These are phyloP conservation scores for Manis javanica DNA, from an alignment of 2,797 vertebrate species.

Conservation along the genomic window DNA sequence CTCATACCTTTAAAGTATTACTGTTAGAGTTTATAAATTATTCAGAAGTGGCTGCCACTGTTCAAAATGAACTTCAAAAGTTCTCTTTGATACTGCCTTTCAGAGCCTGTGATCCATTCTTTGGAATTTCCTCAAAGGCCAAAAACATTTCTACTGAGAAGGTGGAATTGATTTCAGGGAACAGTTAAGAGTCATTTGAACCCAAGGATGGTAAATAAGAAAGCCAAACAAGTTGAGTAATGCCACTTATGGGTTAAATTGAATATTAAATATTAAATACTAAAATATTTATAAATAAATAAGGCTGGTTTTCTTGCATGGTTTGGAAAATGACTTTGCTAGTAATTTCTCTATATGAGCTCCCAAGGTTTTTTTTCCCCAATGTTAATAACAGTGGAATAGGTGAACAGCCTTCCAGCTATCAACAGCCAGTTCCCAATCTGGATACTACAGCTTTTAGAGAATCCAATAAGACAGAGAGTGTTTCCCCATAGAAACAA, in stretches of 20 bases:
- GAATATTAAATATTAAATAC: not conserved
- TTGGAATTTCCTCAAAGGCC: constrained; percentile 34
- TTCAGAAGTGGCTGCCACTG: constrained; percentile 18
- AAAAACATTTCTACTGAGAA: constrained; percentile 52
- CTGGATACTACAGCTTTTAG: not conserved
- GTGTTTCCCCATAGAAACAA: constrained; percentile 7
- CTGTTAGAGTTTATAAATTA: constrained; percentile 34
- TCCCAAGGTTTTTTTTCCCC: not conserved
- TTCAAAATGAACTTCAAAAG: constrained; percentile 55
- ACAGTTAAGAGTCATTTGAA: constrained; percentile 18
- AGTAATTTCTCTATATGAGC: constrained; percentile 39
- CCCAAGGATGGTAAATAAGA: not conserved
- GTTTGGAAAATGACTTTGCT: constrained; percentile 62
- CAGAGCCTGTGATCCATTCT: constrained; percentile 6
- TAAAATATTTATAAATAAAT: not conserved
- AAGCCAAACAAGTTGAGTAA: constrained; percentile 52
- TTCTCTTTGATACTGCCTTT: not conserved
- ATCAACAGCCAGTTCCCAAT: not conserved
- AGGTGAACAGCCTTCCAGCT: not conserved
- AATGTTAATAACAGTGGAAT: not conserved
- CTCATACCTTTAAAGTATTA: not conserved
- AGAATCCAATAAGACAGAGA: not conserved
- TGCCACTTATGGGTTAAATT: constrained; percentile 17
- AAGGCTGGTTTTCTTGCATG: constrained; percentile 22
- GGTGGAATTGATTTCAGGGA: constrained; percentile 17